These are phyloP conservation scores for Hartigia nigra DNA, from an alignment of 2,888 invertebrate genomes.

Conservation along the genomic window DNA sequence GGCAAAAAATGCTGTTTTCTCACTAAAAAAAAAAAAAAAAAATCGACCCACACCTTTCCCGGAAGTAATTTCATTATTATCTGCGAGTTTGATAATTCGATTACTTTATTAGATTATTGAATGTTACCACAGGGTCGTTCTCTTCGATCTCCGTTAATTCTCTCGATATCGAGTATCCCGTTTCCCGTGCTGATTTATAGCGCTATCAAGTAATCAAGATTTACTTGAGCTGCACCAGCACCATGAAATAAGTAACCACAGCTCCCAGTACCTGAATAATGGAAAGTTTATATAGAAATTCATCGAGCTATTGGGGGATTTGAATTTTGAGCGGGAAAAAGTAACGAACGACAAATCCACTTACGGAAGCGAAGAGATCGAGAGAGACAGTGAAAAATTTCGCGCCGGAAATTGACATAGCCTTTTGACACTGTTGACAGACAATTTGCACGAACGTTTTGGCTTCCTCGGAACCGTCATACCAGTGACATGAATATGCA, in stretches of 20 bases:
- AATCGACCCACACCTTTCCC: neutral
- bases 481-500: conserved; percentile 91
- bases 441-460: conserved; percentile 92
- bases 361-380: conserved; percentile 89
- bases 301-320: neutral
- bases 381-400: conserved; percentile 90
- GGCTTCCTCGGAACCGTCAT: conserved; percentile 89
- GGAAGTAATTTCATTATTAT: neutral
- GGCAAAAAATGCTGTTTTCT: neutral
- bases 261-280: conserved; percentile 82
- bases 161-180: neutral
- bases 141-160: neutral
- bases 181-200: neutral
- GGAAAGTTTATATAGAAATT: neutral
- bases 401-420: conserved; percentile 89
- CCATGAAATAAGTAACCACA: conserved; percentile 92
- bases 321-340: neutral
- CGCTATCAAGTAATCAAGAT: conserved; percentile 23
- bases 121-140: neutral
- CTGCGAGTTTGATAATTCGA: neutral
- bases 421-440: conserved; percentile 90
- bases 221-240: conserved; percentile 88
- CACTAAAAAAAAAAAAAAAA: neutral
- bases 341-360: conserved; percentile 38
- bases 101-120: neutral